Evolutionary conservation across 2,888 invertebrate genomes (phyloP).

Genomic region (Tortrix viridana): DNA sequence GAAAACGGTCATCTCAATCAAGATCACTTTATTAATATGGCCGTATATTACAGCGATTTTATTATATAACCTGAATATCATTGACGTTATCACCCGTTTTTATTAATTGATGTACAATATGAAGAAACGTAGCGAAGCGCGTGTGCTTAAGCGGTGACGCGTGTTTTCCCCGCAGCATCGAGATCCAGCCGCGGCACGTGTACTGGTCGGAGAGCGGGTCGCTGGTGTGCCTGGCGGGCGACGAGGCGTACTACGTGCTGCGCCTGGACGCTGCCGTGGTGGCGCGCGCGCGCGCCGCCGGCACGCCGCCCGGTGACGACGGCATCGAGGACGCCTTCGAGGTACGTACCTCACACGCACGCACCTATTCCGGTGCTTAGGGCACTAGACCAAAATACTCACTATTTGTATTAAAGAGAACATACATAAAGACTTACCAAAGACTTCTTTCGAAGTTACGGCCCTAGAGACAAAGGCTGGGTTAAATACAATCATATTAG

Average conservation of each 20-base stretch:
- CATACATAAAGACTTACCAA: too few relatives aligned
- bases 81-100: too few relatives aligned
- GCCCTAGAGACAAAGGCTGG: too few relatives aligned
- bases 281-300: constrained; percentile 89
- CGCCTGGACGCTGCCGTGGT: constrained; percentile 94
- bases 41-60: too few relatives aligned
- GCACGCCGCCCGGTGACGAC: constrained; percentile 92
- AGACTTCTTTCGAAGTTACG: too few relatives aligned
- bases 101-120: too few relatives aligned
- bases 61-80: too few relatives aligned
- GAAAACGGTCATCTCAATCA: too few relatives aligned
- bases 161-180: constrained; percentile 88
- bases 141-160: background rate
- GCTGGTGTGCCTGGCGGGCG: constrained; percentile 96
- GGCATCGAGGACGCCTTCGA: constrained; percentile 98
- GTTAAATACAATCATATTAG: too few relatives aligned
- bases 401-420: background rate
- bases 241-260: constrained; percentile 97
- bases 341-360: constrained; percentile 71
- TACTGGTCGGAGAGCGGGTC: constrained; percentile 99
- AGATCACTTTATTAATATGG: too few relatives aligned
- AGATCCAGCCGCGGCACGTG: constrained; percentile 96
- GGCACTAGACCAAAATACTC: background rate
- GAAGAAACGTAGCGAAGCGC: background rate
- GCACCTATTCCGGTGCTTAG: background rate